Conservation (phyloP, 2,113 vertebrate species). For the Coryphaenoides rupestris region DNA sequence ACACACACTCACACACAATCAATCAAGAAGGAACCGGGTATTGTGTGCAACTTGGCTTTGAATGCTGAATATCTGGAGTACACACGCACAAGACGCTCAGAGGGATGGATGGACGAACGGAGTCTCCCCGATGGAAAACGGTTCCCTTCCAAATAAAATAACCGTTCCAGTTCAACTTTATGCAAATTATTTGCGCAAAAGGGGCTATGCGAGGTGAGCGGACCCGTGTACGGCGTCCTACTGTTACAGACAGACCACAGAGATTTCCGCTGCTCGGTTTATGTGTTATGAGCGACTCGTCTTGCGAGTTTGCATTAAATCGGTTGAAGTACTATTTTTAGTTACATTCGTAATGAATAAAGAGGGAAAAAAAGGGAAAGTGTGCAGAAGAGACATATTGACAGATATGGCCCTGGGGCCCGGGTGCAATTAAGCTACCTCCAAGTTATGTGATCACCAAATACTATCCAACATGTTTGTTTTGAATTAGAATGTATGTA, state of each 20-base stretch:
- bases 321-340: slow-evolving; percentile 44
- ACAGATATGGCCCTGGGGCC: slow-evolving; percentile 24
- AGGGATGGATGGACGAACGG: slow-evolving; percentile 4
- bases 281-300: slow-evolving; percentile 45
- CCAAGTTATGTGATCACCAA: no score
- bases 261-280: slow-evolving; percentile 23
- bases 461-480: no score
- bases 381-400: slow-evolving; percentile 38
- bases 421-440: no score
- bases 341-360: slow-evolving; percentile 42
- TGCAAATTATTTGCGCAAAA: neutral
- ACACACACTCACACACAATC: no score
- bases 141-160: neutral
- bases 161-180: neutral
- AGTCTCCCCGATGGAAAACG: neutral
- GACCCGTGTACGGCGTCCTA: no score
- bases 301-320: slow-evolving; percentile 24
- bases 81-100: neutral
- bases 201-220: neutral
- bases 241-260: slow-evolving; percentile 13
- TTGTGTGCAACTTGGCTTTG: slow-evolving; percentile 24
- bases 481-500: no score
- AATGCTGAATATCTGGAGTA: slow-evolving; percentile 20
- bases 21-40: slow-evolving; percentile 33
- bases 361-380: slow-evolving; percentile 27